Conservation (phyloP, 2,113 vertebrate genomes). For the Heptranchias perlo region DNA sequence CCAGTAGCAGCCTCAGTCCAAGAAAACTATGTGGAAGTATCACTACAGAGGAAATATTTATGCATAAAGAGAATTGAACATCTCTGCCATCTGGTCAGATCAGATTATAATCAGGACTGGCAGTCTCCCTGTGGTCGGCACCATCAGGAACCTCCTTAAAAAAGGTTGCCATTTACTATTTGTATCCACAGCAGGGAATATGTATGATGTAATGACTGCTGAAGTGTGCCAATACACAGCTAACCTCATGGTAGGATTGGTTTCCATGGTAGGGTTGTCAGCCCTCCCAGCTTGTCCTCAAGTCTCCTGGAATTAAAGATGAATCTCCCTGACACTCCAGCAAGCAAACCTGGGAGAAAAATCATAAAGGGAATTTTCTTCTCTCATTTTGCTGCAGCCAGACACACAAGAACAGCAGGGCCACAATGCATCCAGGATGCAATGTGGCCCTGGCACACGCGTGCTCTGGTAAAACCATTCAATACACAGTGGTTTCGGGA, state of each 20-base stretch:
- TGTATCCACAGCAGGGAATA: constrained; percentile 51
- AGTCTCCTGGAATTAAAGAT: not conserved
- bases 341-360: not conserved
- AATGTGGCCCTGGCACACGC: no score
- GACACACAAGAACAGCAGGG: no score
- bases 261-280: not conserved
- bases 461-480: not conserved
- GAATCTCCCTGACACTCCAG: no score
- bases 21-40: constrained; percentile 46
- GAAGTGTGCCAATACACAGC: constrained; percentile 44
- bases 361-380: not conserved
- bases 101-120: constrained; percentile 56
- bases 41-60: constrained; percentile 53
- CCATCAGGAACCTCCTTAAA: constrained; percentile 54
- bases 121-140: constrained; percentile 54
- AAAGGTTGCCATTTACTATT: constrained; percentile 53
- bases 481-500: not conserved
- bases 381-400: not conserved
- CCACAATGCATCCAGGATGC: no score
- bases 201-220: constrained; percentile 48
- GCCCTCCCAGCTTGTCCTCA: not conserved
- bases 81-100: constrained; percentile 67
- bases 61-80: constrained; percentile 50
- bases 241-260: no score
- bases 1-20: constrained; percentile 45